Percentiles rank a stretch among this genome's conserved stretches.
phyloP scores from a whole-genome alignment of 2,888 invertebrate genomes.

The Xylota sylvarum region DNA sequence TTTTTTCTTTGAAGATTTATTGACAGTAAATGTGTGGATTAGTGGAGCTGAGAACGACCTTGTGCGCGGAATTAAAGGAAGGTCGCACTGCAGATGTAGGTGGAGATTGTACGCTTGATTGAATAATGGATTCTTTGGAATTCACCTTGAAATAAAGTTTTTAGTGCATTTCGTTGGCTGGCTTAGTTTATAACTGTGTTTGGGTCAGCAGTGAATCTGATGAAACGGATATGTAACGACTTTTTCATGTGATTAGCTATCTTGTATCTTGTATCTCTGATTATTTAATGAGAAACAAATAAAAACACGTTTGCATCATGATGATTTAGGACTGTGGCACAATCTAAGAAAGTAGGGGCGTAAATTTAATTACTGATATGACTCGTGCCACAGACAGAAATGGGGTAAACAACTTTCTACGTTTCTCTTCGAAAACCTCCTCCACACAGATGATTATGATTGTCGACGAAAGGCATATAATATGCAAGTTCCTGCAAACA shows the following conservation, averaged over 20 bases:
- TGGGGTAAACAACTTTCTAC: conserved; percentile 38
- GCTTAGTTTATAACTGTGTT: background rate
- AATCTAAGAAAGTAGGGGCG: background rate
- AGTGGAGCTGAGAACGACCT: conserved; percentile 1
- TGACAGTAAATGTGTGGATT: background rate
- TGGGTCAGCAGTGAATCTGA: background rate
- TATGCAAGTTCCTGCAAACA: conserved; percentile 2
- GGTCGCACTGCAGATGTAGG: conserved; percentile 26
- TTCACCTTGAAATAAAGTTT: conserved; percentile 4
- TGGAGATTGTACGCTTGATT: conserved; percentile 15
- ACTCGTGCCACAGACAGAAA: too few species aligned
- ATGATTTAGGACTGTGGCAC: background rate
- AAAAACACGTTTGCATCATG: background rate
- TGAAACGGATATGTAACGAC: background rate
- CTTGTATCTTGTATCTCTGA: background rate
- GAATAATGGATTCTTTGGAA: conserved; percentile 8
- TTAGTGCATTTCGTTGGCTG: background rate
- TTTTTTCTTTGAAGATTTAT: conserved; percentile 20
- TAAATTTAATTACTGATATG: too few species aligned
- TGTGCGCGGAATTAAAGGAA: conserved; percentile 1
- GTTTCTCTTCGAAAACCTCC: conserved; percentile 5
- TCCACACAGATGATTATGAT: background rate
- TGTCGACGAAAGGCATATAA: conserved; percentile 20
- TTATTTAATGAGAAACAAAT: background rate
- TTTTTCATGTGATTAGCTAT: background rate